Conservation (phyloP, 2,113 vertebrate genomes). For the Mellivora capensis region DNA sequence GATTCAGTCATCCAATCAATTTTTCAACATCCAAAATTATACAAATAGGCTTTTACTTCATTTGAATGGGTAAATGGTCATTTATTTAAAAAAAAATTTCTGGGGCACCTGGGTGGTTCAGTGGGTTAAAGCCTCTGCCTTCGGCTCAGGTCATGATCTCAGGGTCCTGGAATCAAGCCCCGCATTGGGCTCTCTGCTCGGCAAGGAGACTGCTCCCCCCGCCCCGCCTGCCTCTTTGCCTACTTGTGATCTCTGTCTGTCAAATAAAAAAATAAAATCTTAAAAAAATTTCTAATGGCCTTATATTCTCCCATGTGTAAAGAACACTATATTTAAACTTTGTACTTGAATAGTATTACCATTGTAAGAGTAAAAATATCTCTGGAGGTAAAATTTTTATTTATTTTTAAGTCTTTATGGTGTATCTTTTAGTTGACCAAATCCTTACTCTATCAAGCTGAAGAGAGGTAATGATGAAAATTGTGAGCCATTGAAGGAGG, state of each 20-base stretch:
- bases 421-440: not conserved
- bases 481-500: not conserved
- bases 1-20: not conserved
- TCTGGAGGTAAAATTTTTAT: not conserved
- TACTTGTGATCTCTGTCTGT: no score
- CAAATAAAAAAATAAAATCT: no score
- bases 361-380: not conserved
- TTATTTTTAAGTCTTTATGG: slow-evolving; percentile 24
- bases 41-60: not conserved
- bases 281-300: not conserved
- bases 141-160: no score
- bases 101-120: no score
- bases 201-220: no score
- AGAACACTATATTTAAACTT: not conserved
- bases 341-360: not conserved
- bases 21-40: not conserved
- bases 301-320: not conserved
- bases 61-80: not conserved
- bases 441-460: not conserved
- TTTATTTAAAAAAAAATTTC: not conserved
- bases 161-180: no score
- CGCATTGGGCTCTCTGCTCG: no score
- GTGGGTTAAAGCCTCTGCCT: no score
- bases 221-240: no score
- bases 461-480: not conserved